phyloP scores from a whole-genome alignment of 2,113 vertebrate genomes.

The Cervus canadensis region DNA sequence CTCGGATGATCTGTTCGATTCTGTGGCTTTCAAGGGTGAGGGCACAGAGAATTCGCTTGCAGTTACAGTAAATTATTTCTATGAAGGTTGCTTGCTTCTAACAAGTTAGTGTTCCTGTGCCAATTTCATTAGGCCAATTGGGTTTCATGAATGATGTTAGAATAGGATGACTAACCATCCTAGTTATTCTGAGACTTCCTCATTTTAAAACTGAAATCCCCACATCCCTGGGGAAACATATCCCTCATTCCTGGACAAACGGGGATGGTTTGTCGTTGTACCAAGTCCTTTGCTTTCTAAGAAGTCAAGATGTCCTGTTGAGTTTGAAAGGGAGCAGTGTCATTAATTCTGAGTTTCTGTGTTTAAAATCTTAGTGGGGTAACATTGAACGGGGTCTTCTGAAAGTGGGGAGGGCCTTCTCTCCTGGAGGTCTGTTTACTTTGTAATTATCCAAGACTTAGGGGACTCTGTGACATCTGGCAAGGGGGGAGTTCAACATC shows the following conservation, averaged over 20 bases:
- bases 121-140: conserved; percentile 73
- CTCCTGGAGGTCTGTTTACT: background rate
- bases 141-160: conserved; percentile 72
- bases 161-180: background rate
- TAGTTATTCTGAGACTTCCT: background rate
- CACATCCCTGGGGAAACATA: background rate
- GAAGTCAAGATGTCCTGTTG: background rate
- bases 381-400: background rate
- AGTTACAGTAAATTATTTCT: conserved; percentile 79
- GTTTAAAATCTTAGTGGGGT: background rate
- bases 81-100: conserved; percentile 73
- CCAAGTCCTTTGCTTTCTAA: background rate
- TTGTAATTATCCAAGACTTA: background rate
- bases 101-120: conserved; percentile 71
- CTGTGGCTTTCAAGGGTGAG: conserved; percentile 69
- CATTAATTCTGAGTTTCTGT: background rate
- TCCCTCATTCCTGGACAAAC: background rate
- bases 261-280: background rate
- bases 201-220: background rate
- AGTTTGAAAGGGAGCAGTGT: background rate
- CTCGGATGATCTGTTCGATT: conserved; percentile 61
- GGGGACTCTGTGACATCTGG: background rate
- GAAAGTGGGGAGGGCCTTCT: background rate
- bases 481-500: accelerated
- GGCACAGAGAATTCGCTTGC: conserved; percentile 69